phyloP scores from a whole-genome alignment of 2,888 invertebrate species.

The Caenorhabditis sp. region DNA sequence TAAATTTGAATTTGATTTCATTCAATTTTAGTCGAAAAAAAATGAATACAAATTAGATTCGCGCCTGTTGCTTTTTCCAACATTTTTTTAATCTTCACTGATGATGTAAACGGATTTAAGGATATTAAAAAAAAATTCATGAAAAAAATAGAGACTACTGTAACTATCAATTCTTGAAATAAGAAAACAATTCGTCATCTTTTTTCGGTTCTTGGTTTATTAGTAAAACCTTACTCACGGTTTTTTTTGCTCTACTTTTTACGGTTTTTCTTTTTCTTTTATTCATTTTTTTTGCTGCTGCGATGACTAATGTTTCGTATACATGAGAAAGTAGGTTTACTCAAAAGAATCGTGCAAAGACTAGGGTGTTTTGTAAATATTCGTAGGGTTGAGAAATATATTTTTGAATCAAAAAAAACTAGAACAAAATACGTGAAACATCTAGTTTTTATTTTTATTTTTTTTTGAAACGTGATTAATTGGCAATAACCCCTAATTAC shows the following conservation, averaged over 20 bases:
- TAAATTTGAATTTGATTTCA: neutral
- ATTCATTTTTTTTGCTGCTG: too few relatives aligned
- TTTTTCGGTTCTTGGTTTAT: neutral
- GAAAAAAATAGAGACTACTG: neutral
- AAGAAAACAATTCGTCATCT: neutral
- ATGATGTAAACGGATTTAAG: neutral
- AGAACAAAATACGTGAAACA: too few relatives aligned
- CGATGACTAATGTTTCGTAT: neutral
- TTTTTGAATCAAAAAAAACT: too few relatives aligned
- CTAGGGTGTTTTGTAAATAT: too few relatives aligned
- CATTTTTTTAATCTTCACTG: neutral
- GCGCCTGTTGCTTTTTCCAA: neutral
- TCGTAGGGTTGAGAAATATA: too few relatives aligned
- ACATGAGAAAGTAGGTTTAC: neutral
- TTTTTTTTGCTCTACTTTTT: too few relatives aligned
- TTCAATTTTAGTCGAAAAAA: neutral
- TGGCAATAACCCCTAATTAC: too few relatives aligned
- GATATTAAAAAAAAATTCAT: neutral
- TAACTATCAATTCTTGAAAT: neutral
- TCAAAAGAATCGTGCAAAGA: too few relatives aligned
- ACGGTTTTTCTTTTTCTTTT: too few relatives aligned
- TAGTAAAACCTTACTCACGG: too few relatives aligned
- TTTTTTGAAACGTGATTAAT: too few relatives aligned
- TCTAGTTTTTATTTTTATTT: too few relatives aligned
- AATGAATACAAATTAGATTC: neutral